A percentile compares a stretch with the other conserved stretches of the same genome.
phyloP scores from a whole-genome alignment of 2,888 invertebrate genomes.

The Drosophila rellima region DNA sequence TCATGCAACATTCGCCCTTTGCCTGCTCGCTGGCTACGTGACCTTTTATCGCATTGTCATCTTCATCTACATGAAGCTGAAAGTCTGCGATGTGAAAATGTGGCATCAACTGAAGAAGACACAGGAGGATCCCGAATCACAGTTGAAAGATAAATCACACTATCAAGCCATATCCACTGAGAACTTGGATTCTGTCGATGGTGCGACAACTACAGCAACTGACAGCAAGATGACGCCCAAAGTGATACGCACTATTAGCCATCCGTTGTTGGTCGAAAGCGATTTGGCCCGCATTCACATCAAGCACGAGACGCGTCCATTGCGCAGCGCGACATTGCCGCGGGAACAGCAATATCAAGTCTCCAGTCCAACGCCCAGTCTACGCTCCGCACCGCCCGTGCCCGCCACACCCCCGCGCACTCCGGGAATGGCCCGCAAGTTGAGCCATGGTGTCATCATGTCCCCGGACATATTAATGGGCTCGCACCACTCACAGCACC shows the following conservation, averaged over 20 bases:
- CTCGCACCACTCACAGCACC: conserved; percentile 18
- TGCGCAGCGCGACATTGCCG: conserved; percentile 62
- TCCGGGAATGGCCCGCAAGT: conserved; percentile 48
- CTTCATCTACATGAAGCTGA: conserved; percentile 67
- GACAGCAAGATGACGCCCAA: conserved; percentile 32
- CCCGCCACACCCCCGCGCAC: conserved; percentile 53
- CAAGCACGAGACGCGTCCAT: conserved; percentile 63
- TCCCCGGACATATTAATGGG: conserved; percentile 64
- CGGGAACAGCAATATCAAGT: conserved; percentile 27
- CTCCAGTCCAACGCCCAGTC: conserved; percentile 66
- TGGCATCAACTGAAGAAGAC: conserved; percentile 65
- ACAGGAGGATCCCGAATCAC: conserved; percentile 65
- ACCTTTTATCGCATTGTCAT: conserved; percentile 64
- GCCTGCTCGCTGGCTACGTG: conserved; percentile 64
- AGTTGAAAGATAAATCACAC: conserved; percentile 57
- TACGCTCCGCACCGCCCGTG: conserved; percentile 66
- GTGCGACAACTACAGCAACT: background rate
- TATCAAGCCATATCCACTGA: conserved; percentile 65
- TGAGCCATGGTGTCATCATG: conserved; percentile 65
- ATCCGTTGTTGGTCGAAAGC: conserved; percentile 65
- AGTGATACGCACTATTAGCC: conserved; percentile 69
- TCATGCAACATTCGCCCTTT: conserved; percentile 58
- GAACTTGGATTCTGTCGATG: conserved; percentile 64
- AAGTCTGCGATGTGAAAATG: conserved; percentile 68
- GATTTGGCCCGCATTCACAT: conserved; percentile 66